Percentiles rank a stretch among this genome's conserved stretches.
These are phyloP conservation scores for Myocastor coypus DNA, from an alignment of 2,113 vertebrate genomes.

Conservation along the genomic window DNA sequence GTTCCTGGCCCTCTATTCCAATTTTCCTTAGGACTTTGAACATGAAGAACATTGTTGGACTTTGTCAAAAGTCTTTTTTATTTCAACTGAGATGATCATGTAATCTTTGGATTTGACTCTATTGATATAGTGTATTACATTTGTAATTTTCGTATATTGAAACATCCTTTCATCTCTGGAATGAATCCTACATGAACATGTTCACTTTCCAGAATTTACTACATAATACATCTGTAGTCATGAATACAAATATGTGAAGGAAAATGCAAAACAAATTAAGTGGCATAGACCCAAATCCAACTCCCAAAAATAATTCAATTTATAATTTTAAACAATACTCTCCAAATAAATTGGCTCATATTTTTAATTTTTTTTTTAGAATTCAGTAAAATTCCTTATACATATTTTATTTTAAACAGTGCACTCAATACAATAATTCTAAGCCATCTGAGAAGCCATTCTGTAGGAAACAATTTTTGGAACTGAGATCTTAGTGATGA, in stretches of 20 bases:
- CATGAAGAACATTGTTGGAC: too few species aligned
- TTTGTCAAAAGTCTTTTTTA: too few species aligned
- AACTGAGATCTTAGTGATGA: background rate
- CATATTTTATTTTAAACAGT: background rate
- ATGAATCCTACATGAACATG: too few species aligned
- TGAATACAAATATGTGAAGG: background rate
- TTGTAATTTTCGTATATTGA: too few species aligned
- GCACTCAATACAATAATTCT: background rate
- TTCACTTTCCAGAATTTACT: background rate
- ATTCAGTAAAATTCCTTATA: background rate
- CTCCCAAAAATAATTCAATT: background rate
- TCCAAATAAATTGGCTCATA: background rate
- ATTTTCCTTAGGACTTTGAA: too few species aligned
- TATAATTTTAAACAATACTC: background rate
- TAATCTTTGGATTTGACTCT: too few species aligned
- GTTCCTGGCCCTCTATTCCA: too few species aligned
- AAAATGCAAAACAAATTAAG: background rate
- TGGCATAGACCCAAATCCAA: background rate
- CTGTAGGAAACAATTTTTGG: background rate
- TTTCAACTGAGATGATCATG: too few species aligned
- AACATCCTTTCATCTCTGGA: too few species aligned
- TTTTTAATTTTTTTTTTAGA: conserved; percentile 9
- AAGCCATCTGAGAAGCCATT: background rate
- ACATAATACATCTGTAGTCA: background rate
- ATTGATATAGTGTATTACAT: too few species aligned